Evolutionary conservation across 2,888 invertebrate genomes (phyloP), one percentile per base, ranked within the genome.

Genomic region (Fragum fragum): DNA sequence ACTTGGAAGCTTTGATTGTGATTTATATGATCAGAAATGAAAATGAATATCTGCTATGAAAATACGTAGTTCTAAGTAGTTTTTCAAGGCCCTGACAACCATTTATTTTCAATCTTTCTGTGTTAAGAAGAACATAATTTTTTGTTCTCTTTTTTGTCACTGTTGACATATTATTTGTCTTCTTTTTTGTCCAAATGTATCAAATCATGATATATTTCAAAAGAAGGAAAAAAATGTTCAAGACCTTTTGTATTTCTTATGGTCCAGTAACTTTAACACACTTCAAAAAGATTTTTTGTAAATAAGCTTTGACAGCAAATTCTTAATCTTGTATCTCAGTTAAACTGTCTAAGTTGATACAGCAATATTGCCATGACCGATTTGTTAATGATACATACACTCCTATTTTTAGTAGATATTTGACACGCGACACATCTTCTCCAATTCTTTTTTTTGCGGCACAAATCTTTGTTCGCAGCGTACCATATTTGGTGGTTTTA

Each of bases 401-500:
- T 61, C 61, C 28, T 32, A 61, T 32, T 32, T 32, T 26, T 61
- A 32, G 61, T 61, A 32, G 32, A 66, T 66, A 66, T 42, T 21
- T 21, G 71, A 71, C 55, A 71, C 71, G 55, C 71, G 55, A 36
- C 71, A 32, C 21, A 29, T 53, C 53, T 32, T 36, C 39, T 55
- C 57, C 23, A 55, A 53, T 70, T 52, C 70, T 28, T 47, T 52
- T 53, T 53, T 21, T 26, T 66, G 23, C 66, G 39, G 66, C n/a
- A 32, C 66, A 42, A 39, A 26, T 66, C 36, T 39, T 32, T 66
- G 39, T 66, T 23, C 66, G 16, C 66, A 39, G n/a, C 66, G 1
- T 42, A 66, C 66, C 66, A 9, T 66, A 42, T 66, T 63, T 66
- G n/a, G 66, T 66, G 42, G 26, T 39, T 42, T 66, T 42, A 66